phyloP scores from a whole-genome alignment of 2,797 vertebrate species.

The Nyctalus aviator region DNA sequence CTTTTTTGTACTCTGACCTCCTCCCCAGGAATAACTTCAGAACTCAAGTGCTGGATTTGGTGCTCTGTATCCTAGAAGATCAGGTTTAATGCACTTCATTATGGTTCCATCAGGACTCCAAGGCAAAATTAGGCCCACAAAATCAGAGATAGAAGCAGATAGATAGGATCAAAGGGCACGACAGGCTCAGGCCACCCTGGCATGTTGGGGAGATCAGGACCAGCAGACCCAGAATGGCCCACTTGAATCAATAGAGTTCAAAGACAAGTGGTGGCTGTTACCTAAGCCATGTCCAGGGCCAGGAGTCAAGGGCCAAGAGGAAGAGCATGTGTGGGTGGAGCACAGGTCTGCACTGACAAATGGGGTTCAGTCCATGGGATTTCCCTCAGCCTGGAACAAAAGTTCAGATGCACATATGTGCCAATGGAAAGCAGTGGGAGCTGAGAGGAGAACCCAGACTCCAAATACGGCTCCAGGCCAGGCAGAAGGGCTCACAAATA shows the following conservation, averaged over 20 bases:
- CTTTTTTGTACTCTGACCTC: background rate
- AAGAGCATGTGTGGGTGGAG: background rate
- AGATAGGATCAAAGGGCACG: background rate
- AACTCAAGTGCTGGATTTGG: background rate
- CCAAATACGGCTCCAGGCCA: background rate
- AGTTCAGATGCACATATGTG: background rate
- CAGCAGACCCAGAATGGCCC: background rate
- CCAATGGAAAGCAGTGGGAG: background rate
- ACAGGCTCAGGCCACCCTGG: background rate
- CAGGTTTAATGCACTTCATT: background rate
- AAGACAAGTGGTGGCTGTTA: background rate
- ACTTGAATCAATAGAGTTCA: slow-evolving; percentile 27
- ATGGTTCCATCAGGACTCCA: background rate
- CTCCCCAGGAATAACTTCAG: background rate
- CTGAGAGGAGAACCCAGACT: background rate
- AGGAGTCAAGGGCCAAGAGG: background rate
- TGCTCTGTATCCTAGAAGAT: background rate
- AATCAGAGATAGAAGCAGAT: background rate
- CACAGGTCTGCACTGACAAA: background rate
- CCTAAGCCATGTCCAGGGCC: background rate
- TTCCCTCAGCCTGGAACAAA: background rate
- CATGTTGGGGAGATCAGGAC: background rate
- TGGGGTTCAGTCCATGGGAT: background rate
- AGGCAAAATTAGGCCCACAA: background rate
- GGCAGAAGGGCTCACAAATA: background rate